phyloP scores from a whole-genome alignment of 2,113 vertebrate genomes.

The Chaetodon auriga region DNA sequence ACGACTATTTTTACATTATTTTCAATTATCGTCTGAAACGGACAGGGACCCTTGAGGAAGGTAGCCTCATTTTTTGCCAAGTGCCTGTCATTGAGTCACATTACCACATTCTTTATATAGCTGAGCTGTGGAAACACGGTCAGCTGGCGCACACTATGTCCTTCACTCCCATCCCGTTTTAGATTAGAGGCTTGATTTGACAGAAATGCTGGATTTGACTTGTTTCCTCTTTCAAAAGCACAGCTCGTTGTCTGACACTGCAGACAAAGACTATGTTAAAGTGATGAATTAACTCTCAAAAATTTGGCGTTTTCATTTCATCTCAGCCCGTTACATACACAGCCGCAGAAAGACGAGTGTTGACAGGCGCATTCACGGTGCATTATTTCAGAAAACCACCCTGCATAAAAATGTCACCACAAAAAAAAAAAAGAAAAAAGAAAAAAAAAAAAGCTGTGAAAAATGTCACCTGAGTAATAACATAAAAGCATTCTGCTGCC shows the following conservation, averaged over 20 bases:
- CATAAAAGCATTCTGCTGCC: conserved; percentile 65
- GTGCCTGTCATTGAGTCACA: conserved; percentile 73
- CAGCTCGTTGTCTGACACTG: background rate
- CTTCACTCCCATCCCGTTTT: conserved; percentile 28
- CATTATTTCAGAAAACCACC: conserved; percentile 47
- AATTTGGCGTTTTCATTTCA: background rate
- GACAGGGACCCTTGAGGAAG: conserved; percentile 76
- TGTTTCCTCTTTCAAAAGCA: background rate
- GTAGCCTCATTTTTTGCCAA: conserved; percentile 77
- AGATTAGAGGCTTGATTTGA: conserved; percentile 33
- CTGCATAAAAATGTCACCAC: conserved; percentile 49
- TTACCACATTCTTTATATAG: conserved; percentile 75
- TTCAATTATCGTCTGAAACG: conserved; percentile 84
- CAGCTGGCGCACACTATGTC: conserved; percentile 44
- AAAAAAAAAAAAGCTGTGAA: conserved; percentile 63
- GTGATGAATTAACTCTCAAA: conserved; percentile 8
- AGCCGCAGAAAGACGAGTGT: conserved; percentile 16
- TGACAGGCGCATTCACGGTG: conserved; percentile 48
- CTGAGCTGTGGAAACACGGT: conserved; percentile 56
- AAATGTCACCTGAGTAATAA: conserved; percentile 74
- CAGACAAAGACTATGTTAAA: conserved; percentile 5
- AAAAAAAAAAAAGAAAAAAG: conserved; percentile 41
- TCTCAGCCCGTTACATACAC: background rate
- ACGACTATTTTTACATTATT: conserved; percentile 85
- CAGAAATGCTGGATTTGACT: conserved; percentile 18